These are phyloP conservation scores for Lemur catta DNA, from an alignment of 2,797 vertebrate genomes.

Conservation along the genomic window DNA sequence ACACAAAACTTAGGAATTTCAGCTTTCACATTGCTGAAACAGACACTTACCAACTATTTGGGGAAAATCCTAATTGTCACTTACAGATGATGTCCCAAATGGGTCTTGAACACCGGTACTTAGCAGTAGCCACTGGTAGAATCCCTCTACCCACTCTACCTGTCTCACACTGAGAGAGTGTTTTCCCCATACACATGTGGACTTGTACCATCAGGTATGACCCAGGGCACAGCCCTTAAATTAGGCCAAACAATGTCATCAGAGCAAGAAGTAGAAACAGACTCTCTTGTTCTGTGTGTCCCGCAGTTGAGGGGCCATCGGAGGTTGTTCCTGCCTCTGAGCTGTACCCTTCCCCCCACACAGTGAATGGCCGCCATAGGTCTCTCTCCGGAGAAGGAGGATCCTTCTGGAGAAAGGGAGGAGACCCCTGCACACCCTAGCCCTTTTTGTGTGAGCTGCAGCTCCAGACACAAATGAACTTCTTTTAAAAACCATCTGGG, in stretches of 20 bases:
- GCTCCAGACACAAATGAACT: not conserved
- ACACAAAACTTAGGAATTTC: not conserved
- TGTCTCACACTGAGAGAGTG: not conserved
- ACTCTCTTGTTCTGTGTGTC: not conserved
- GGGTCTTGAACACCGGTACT: not conserved
- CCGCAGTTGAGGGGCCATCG: not conserved
- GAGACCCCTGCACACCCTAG: not conserved
- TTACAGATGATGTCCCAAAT: not conserved
- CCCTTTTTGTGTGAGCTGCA: not conserved
- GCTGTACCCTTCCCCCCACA: not conserved
- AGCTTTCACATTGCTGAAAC: conserved; percentile 19
- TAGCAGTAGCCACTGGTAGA: not conserved
- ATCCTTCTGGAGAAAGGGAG: not conserved
- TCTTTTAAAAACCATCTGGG: not conserved
- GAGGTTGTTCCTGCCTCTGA: not conserved
- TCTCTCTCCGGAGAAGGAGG: not conserved
- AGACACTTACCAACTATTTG: not conserved
- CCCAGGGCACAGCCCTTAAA: not conserved
- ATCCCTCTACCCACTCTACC: not conserved
- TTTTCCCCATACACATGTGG: not conserved
- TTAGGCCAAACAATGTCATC: not conserved
- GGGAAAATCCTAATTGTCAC: not conserved
- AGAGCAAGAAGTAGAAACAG: not conserved
- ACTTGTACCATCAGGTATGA: not conserved
- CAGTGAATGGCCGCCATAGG: not conserved